Base-by-base conservation (phyloP, 2,113 vertebrate species). In the Himantopus leucocephalus region DNA sequence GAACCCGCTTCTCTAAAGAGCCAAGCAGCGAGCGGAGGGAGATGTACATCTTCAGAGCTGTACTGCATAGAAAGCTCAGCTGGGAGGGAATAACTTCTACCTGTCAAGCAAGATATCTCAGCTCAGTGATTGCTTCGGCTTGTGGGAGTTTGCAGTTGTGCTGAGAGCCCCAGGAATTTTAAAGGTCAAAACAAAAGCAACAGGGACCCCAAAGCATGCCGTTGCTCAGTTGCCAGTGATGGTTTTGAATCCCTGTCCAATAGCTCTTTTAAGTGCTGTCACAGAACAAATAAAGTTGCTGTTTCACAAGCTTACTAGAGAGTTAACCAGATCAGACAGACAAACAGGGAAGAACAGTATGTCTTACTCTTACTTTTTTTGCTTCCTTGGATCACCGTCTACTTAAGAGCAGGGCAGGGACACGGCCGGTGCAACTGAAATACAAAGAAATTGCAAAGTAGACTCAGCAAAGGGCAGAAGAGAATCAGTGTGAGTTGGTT, bases 361-460 rank as follows among this genome's bases (percentile, higher is more conserved):
- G 81, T 30, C 75, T 41, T 71, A 37, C 37, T n/a, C 7, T 14
- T 10, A 26, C 21, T 24, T 24, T 21, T 43, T 27, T 13, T 23
- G 32, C n/a, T 35, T 55, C 55, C 70, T 53, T 18, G 45, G 64
- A 22, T 41, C 66, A 24, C 15, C 27, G 3, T 18, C 55, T 10
- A 3, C 9, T 29, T 26, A 35, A 59, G 43, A 39, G 47, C 63
- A 55, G 50, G 56, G 11, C 76, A 90, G 45, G 35, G 22, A 52
- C 11, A 8, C 0, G 1, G 68, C 14, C 0, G 5, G 53, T 1
- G 1, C 70, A 26, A 35, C 66, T 5, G 41, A 12, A 67, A 34
- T 6, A 21, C 64, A 63, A 72, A 19, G n/a, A 32, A 47, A 58
- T 2, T 2, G 41, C 80, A n/a, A 12, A 64, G 35, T 35, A 37